Percentiles rank a stretch among this genome's conserved stretches.
Evolutionary conservation across 2,113 vertebrate genomes (phyloP).

Genomic region (Nestor notabilis): DNA sequence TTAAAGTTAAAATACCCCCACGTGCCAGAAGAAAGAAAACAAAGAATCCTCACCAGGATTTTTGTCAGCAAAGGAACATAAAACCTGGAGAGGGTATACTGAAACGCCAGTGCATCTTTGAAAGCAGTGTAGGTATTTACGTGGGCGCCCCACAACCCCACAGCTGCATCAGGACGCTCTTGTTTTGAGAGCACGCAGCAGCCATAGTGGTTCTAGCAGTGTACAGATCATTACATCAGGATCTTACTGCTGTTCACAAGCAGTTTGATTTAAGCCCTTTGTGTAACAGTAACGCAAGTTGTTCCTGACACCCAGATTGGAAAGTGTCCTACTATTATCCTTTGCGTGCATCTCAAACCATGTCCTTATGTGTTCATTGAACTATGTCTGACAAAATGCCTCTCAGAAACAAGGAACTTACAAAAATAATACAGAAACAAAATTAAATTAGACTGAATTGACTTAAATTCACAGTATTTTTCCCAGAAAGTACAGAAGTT

Average conservation of each 20-base stretch:
- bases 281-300: neutral
- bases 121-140: neutral
- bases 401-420: neutral
- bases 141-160: rapidly evolving
- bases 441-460: neutral
- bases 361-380: neutral
- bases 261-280: neutral
- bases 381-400: neutral
- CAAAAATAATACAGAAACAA: neutral
- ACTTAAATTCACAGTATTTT: neutral
- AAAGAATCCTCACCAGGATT: neutral
- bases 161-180: neutral
- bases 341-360: neutral
- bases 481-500: neutral
- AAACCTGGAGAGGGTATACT: neutral
- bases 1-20: neutral
- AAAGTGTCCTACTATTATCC: neutral
- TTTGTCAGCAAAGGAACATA: neutral
- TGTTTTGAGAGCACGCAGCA: rapidly evolving
- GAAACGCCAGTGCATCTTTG: neutral
- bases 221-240: neutral
- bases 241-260: neutral
- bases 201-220: neutral
- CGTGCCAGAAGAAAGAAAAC: neutral
- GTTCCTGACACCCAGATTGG: neutral